phyloP scores from a whole-genome alignment of 2,888 invertebrate species.

The Drosophila stalkeri region DNA sequence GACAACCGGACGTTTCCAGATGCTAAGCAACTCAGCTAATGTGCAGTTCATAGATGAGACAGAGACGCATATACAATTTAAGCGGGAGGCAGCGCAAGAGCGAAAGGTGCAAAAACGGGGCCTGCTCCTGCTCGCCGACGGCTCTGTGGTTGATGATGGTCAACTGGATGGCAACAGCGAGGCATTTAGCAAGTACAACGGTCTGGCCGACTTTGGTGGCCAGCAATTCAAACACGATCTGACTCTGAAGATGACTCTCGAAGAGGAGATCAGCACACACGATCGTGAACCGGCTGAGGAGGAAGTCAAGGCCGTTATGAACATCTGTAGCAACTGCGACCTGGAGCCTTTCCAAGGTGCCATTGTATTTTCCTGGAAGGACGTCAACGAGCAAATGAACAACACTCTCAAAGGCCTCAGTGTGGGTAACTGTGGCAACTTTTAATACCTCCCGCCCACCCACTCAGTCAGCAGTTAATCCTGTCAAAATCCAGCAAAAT shows the following conservation, averaged over 20 bases:
- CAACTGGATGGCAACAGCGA: constrained; percentile 84
- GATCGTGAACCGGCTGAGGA: constrained; percentile 93
- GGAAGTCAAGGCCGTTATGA: constrained; percentile 92
- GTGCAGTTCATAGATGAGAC: constrained; percentile 88
- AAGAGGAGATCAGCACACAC: constrained; percentile 87
- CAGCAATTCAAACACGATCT: constrained; percentile 88
- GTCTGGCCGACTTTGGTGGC: constrained; percentile 90
- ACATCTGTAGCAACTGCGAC: constrained; percentile 91
- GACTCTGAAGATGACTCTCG: constrained; percentile 83
- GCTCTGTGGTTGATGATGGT: constrained; percentile 88
- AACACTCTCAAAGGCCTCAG: constrained; percentile 83
- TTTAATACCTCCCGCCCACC: constrained; percentile 59
- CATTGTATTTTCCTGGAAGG: constrained; percentile 91
- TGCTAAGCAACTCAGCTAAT: constrained; percentile 86
- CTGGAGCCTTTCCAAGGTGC: constrained; percentile 93
- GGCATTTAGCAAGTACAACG: constrained; percentile 83
- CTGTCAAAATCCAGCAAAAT: constrained; percentile 4
- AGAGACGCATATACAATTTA: constrained; percentile 81
- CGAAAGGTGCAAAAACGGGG: constrained; percentile 88
- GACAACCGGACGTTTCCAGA: constrained; percentile 53
- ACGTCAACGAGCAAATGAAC: constrained; percentile 82
- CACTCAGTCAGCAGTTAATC: constrained; percentile 12
- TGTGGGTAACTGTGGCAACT: constrained; percentile 84
- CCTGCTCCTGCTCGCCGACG: constrained; percentile 88
- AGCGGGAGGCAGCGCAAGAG: constrained; percentile 61